Evolutionary conservation across 1,140 invertebrate genomes (phyloP).

Genomic region (Diorhabda carinulata): DNA sequence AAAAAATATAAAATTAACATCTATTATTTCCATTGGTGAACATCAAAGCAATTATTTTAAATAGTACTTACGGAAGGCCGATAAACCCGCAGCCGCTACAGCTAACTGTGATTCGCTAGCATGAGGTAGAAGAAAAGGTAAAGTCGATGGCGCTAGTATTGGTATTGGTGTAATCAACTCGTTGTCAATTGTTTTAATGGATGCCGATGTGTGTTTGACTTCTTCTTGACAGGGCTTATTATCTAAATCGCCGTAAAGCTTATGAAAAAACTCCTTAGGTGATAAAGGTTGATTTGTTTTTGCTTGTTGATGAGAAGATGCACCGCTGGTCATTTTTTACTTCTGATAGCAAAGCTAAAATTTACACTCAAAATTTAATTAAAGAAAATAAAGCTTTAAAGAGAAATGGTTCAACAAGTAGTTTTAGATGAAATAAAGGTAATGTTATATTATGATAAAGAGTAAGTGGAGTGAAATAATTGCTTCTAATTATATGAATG

Average conservation of each 20-base stretch:
- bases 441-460: slow-evolving; percentile 1
- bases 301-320: slow-evolving; percentile 19
- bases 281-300: slow-evolving; percentile 58
- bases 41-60: neutral
- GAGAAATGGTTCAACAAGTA: too few species aligned
- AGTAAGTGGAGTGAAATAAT: neutral
- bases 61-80: slow-evolving; percentile 58
- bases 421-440: neutral
- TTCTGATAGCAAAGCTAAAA: neutral
- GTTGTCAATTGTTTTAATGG: neutral
- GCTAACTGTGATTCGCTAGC: slow-evolving; percentile 48
- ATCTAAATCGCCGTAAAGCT: slow-evolving; percentile 62
- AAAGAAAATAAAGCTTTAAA: too few species aligned
- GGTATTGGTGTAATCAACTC: slow-evolving; percentile 41
- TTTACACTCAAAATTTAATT: too few species aligned
- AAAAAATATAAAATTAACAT: neutral
- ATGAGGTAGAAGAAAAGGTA: slow-evolving; percentile 45
- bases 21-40: neutral
- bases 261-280: slow-evolving; percentile 62
- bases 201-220: slow-evolving; percentile 9
- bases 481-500: too few species aligned
- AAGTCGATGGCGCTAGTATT: slow-evolving; percentile 34
- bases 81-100: slow-evolving; percentile 55
- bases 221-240: slow-evolving; percentile 29
- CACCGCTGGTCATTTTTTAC: neutral